phyloP scores from a whole-genome alignment of 2,797 vertebrate genomes.

The Psittacula derbiana region DNA sequence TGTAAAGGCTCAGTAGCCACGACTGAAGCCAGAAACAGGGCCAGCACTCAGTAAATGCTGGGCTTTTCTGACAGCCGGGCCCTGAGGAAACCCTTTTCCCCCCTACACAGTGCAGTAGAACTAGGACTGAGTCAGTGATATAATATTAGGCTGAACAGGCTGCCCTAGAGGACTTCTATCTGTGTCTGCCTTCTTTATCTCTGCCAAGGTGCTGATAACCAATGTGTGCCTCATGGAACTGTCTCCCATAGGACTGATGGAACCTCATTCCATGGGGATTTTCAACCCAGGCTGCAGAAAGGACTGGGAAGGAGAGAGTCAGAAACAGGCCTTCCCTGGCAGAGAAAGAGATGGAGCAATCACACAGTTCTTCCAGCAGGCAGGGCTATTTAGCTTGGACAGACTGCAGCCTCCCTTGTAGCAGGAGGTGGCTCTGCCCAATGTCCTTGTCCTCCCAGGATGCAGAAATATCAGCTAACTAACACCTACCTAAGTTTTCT shows the following conservation, averaged over 20 bases:
- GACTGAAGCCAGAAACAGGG: neutral
- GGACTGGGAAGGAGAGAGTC: neutral
- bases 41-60: neutral
- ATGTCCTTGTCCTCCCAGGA: neutral
- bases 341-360: neutral
- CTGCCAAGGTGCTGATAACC: neutral
- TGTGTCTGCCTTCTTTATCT: neutral
- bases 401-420: neutral
- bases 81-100: neutral
- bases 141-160: neutral
- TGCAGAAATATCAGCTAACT: neutral
- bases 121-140: neutral
- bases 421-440: neutral
- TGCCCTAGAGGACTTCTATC: neutral
- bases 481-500: neutral
- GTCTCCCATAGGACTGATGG: accelerated
- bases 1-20: conserved; percentile 6
- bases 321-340: neutral
- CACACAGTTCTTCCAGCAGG: neutral
- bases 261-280: neutral
- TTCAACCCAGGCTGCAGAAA: neutral
- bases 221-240: accelerated
- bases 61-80: neutral
- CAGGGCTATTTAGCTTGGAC: neutral
- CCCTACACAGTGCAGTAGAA: neutral